Evolutionary conservation across 1,140 invertebrate species (phyloP).

Genomic region (Hyles vespertilio): DNA sequence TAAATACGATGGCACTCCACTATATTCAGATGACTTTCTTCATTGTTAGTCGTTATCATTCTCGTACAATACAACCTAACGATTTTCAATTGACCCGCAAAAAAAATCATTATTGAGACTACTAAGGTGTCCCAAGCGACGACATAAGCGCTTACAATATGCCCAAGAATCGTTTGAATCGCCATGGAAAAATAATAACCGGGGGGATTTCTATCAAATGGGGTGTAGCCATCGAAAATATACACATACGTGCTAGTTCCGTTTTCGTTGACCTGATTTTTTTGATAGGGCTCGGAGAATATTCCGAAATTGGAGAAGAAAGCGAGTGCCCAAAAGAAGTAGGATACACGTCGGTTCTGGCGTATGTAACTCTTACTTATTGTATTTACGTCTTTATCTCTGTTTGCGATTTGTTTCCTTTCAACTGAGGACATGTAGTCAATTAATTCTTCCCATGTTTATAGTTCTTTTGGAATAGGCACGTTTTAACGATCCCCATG

Average conservation of each 20-base stretch:
- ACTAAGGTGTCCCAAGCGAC: conserved; percentile 44
- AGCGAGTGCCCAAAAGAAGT: conserved; percentile 37
- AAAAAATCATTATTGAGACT: conserved; percentile 44
- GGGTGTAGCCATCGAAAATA: conserved; percentile 43
- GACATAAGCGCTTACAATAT: conserved; percentile 40
- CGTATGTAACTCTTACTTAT: conserved; percentile 33
- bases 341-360: conserved; percentile 32
- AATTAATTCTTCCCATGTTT: conserved; percentile 34
- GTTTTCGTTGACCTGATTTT: conserved; percentile 30
- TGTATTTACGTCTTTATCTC: conserved; percentile 11
- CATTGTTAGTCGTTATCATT: conserved; percentile 15
- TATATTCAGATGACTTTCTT: conserved; percentile 31
- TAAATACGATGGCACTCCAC: conserved; percentile 35
- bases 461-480: conserved; percentile 37
- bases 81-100: conserved; percentile 43
- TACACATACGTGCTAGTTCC: conserved; percentile 34
- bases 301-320: conserved; percentile 43
- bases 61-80: conserved; percentile 23
- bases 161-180: conserved; percentile 35
- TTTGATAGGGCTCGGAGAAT: conserved; percentile 39
- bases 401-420: conserved; percentile 23
- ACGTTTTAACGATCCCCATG: conserved; percentile 36
- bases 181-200: conserved; percentile 44
- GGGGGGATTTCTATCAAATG: conserved; percentile 34
- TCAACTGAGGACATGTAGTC: conserved; percentile 34